Base-by-base conservation (phyloP, 2,113 vertebrate genomes). In the Amazona guildingii region DNA sequence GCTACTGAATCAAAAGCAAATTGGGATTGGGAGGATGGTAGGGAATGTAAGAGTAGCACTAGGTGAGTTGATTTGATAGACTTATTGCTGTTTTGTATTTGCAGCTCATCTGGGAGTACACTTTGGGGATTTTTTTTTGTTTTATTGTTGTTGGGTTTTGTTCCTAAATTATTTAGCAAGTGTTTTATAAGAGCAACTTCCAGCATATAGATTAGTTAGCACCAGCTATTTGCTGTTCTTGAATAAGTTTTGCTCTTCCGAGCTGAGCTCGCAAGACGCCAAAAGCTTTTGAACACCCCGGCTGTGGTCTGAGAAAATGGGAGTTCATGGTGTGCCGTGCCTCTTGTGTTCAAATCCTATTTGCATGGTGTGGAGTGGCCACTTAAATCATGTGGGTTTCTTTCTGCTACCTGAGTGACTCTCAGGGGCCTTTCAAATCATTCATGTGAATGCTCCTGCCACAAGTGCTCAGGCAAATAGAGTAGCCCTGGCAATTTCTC, bases 1-100 rank as follows among this genome's bases (percentile, higher is more conserved):
- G 76, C 77, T 92, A 83, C 92, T 90, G 86, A 96, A 94, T 95
- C 73, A 84, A 92, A 95, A 93, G 80, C 86, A 86, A 84, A 84
- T 51, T 31, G 11, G 73, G 51, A 72, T 3, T 27, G 77, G 33
- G 66, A 92, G 64, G 59, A 69, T 76, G 72, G 87, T 49, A 7
- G 93, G 69, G 92, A 92, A 90, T 59, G 16, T 14, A 11, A 89
- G 62, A 95, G 52, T 86, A 92, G 88, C 66, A 15, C 57, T 69
- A 69, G 66, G 64, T 84, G 94, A 86, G 88, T 57, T 86, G 83
- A 70, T 74, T 55, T 78, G 57, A 44, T 13, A 44, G 94, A 75
- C n/a, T 93, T 72, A 75, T 10, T 57, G 76, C 66, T 88, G 52
- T 1, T 81, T 83, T 61, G 67, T 91, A 10, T 91, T 90, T 86